Conservation (phyloP, 2,797 vertebrate species). For the Lemur catta region DNA sequence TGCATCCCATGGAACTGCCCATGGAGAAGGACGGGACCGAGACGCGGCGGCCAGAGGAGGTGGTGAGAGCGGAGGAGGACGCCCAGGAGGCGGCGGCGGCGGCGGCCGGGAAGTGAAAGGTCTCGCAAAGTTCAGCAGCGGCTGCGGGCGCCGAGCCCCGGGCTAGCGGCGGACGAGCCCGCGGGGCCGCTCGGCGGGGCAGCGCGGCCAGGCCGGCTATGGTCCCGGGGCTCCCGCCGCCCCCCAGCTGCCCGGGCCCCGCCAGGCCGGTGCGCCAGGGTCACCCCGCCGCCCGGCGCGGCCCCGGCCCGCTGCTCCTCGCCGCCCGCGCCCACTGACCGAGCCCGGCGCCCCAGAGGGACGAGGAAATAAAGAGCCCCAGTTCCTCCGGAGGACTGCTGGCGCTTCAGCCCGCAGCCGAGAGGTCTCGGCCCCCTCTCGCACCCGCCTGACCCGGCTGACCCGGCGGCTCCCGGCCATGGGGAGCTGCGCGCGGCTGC, state of each 20-base stretch:
- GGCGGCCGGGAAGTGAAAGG: constrained; percentile 72
- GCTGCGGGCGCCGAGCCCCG: constrained; percentile 41
- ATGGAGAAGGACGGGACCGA: constrained; percentile 56
- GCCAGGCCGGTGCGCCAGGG: constrained; percentile 62
- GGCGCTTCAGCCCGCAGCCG: constrained; percentile 45
- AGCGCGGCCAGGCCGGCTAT: constrained; percentile 61
- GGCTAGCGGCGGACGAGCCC: constrained; percentile 14
- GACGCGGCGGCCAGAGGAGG: constrained; percentile 50
- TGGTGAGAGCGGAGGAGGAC: constrained; percentile 55
- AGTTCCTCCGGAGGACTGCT: constrained; percentile 18
- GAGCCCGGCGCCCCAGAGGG: constrained; percentile 16
- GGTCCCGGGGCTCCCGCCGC: constrained; percentile 55
- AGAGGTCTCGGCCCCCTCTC: constrained; percentile 18
- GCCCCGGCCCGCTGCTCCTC: constrained; percentile 1
- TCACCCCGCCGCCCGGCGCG: constrained; percentile 49
- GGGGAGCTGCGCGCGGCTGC: constrained; percentile 77
- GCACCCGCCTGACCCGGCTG: constrained; percentile 37
- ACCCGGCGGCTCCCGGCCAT: constrained; percentile 72
- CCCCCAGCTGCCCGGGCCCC: constrained; percentile 60
- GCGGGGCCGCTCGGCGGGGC: constrained; percentile 36
- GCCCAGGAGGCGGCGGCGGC: constrained; percentile 56
- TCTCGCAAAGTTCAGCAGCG: constrained; percentile 60
- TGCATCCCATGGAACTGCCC: constrained; percentile 77
- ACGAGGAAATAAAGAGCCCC: constrained; percentile 25
- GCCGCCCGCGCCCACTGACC: constrained; percentile 28